Evolutionary conservation across 2,797 vertebrate genomes (phyloP), one percentile per base, ranked within the genome.

Genomic region (Anas acuta): DNA sequence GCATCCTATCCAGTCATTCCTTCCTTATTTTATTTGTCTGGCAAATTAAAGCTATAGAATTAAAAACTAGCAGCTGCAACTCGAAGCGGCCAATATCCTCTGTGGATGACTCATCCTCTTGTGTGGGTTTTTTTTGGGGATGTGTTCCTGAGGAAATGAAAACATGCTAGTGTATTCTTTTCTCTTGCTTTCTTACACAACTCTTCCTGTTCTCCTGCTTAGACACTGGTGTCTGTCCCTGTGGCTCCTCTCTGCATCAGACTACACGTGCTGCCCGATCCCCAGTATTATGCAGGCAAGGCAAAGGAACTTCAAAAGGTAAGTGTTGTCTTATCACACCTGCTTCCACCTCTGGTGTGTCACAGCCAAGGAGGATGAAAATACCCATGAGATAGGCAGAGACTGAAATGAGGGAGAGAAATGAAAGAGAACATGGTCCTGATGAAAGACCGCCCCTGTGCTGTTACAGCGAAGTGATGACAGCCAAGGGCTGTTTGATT

Each of bases 61-160:
- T 81, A 91, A 91, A 83, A 94, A 53, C 25, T 43, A 91, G 56
- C 89, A 91, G 87, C 89, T 94, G 66, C 76, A 64, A 23, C 47
- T 90, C 72, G 54, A 35, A 87, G 67, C 83, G 19, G 58, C 60
- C 79, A 73, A 47, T 41, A 85, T 78, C 22, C 8, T 94, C 87
- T 53, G 20, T 15, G 58, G 41, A 75, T 92, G 87, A 96, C 72
- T 95, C 94, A 96, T 11, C 5, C 56, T 47, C 83, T 79, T 81
- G 73, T 81, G 70, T 60, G 70, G 71, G 2, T 39, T 0, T 66
- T 88, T 60, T 70, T 19, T 0, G 7, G 39, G 49, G 70, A 89
- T 74, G 43, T 57, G 70, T 67, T 96, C 72, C 84, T 79, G 76
- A 88, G 89, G 89, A 96, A 96, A 94, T 43, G 81, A 92, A 95